These are phyloP conservation scores for Planiliza haematocheilus DNA, from an alignment of 2,113 vertebrate genomes.

Conservation along the genomic window DNA sequence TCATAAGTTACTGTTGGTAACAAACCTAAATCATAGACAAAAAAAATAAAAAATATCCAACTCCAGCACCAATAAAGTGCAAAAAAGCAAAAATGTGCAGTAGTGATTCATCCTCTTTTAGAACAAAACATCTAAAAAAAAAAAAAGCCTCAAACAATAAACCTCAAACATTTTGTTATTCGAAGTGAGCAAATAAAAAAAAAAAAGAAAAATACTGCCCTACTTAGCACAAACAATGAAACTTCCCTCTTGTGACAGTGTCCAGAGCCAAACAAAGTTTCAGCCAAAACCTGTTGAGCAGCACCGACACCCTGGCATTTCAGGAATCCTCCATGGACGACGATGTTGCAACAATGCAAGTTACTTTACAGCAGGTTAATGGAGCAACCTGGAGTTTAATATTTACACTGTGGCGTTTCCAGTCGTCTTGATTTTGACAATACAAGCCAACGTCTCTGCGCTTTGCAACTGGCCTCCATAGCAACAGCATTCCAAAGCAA, in stretches of 20 bases:
- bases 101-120: constrained; percentile 44
- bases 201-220: constrained; percentile 38
- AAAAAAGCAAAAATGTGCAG: constrained; percentile 32
- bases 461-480: constrained; percentile 56
- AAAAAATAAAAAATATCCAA: constrained; percentile 1
- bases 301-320: constrained; percentile 56
- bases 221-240: constrained; percentile 61
- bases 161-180: constrained; percentile 42
- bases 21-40: neutral
- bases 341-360: constrained; percentile 9
- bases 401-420: neutral
- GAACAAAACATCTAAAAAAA: constrained; percentile 26
- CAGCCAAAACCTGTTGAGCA: constrained; percentile 65
- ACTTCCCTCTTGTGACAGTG: constrained; percentile 37
- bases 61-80: neutral
- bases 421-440: constrained; percentile 15
- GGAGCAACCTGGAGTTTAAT: constrained; percentile 9
- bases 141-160: constrained; percentile 25
- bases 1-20: constrained; percentile 2
- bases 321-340: constrained; percentile 46
- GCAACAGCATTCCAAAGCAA: constrained; percentile 78
- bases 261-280: constrained; percentile 50
- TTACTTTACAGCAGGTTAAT: constrained; percentile 10
- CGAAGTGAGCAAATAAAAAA: constrained; percentile 3
- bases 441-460: constrained; percentile 13